phyloP scores from a whole-genome alignment of 2,113 vertebrate species.

The Corythoichthys haematopterus region DNA sequence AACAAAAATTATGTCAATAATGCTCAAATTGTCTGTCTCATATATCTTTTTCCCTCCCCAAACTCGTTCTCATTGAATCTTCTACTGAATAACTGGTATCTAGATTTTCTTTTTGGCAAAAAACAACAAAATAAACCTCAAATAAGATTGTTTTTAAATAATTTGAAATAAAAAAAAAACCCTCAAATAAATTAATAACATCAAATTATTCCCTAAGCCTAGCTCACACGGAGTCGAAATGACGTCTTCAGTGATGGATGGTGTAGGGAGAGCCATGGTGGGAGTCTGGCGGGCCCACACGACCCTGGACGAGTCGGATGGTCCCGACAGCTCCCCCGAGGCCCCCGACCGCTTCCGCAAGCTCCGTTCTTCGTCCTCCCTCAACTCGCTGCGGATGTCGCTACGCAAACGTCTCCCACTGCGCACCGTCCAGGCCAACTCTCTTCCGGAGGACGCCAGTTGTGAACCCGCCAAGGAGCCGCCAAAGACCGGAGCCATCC shows the following conservation, averaged over 20 bases:
- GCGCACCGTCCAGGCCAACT: constrained; percentile 73
- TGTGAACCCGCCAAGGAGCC: constrained; percentile 73
- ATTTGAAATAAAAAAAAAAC: too few species aligned
- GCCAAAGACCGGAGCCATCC: constrained; percentile 60
- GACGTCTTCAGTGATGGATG: constrained; percentile 66
- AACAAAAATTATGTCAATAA: too few species aligned
- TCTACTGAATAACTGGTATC: too few species aligned
- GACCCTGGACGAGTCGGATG: constrained; percentile 72
- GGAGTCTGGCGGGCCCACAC: constrained; percentile 75
- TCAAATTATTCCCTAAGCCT: neutral
- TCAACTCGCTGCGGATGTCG: constrained; percentile 79
- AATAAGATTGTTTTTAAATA: too few species aligned
- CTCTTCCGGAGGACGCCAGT: constrained; percentile 59
- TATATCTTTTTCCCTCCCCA: too few species aligned
- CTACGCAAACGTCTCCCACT: constrained; percentile 80
- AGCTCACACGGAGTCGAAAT: constrained; percentile 22
- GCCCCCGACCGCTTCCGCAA: constrained; percentile 62
- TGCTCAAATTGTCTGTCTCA: too few species aligned
- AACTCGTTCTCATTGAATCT: too few species aligned
- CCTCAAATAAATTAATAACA: too few species aligned
- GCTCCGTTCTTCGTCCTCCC: constrained; percentile 66
- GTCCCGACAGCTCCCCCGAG: constrained; percentile 69
- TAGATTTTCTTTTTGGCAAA: too few species aligned
- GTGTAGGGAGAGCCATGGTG: constrained; percentile 59
- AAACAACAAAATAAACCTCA: too few species aligned